Evolutionary conservation across 2,797 vertebrate genomes (phyloP), one percentile per base, ranked within the genome.

Genomic region (Gadopsis bispinosus): DNA sequence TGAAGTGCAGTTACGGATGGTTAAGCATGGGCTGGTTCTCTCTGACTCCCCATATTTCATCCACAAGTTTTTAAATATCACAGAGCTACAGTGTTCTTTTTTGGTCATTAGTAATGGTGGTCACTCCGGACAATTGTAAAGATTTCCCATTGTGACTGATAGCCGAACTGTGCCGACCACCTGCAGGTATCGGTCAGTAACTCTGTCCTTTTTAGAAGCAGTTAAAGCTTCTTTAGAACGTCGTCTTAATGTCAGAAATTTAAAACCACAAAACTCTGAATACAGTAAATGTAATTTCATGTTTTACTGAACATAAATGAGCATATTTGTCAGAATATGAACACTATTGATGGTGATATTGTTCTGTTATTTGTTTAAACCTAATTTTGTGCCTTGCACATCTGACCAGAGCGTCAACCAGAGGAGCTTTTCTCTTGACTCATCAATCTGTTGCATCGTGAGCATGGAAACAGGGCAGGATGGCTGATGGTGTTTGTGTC

Each of bases 1-100:
- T 69, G 47, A 69, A 56, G 64, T 58, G 59, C 43, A 77, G 68
- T 61, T 74, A 48, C 56, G 31, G 65, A 12, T 74, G 55, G 58
- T 73, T 45, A 60, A 81, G 37, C 69, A 14, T 29, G 26, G 71
- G 39, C 62, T 51, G 6, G 6, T 76, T 76, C 41, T 37, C 55
- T 65, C 60, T 55, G 4, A 47, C 63, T 63, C 37, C 53, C 19
- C 39, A 58, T 71, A 68, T 59, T 77, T 73, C 54, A 70, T 65
- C 66, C 22, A 16, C 59, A 58, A 69, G 22, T 56, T 47, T 56
- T 62, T 12, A 2, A 53, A 37, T 22, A 55, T 16, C 17, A 26
- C 29, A 51, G n/a, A 59, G 19, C 17, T 35, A 7, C 35, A 62
- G 45, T 13, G 26, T 41, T 54, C n/a, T 17, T 39, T 20, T 29